Evolutionary conservation across 2,888 invertebrate species (phyloP), one percentile per base, ranked within the genome.

Genomic region (Hyposoter didymator): DNA sequence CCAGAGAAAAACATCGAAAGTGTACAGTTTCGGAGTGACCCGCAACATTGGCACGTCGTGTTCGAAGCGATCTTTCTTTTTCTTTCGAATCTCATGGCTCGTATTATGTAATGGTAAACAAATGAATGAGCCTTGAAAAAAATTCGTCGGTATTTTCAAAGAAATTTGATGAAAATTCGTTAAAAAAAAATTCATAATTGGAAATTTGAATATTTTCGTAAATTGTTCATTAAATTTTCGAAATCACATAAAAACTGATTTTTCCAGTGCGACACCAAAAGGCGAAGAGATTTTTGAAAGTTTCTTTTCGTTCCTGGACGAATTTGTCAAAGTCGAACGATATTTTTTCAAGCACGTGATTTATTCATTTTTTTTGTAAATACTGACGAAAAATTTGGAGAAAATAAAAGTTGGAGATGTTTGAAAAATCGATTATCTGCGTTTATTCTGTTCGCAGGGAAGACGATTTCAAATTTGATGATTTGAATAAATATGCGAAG

Each of bases 11-110:
- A 76, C 76, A 85, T 84, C 62, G 64, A 87, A 89, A 88, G 35
- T 78, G 78, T 76, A 87, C 88, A 90, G 89, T 91, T 90, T 90
- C 84, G 88, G 84, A 87, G 87, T 89, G 90, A 89, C 85, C 88
- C 82, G 88, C 88, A 87, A 83, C 47, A 87, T 75, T 86, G 82
- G 82, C 88, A 81, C 85, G 67, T 85, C 87, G 86, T 70, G 80
- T 78, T 55, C 73, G 84, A 45, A 78, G 66, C 52, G 8, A 39
- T 69, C 17, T 43, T 19, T 14, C 10, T 28, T 59, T 55, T 55
- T 22, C 19, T 19, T 59, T 6, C 22, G 1, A 28, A 14, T 59
- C 28, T 10, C 12, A 14, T 14, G 28, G 1, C 12, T 14, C 12
- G 12, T 12, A 59, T 14, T 22, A 59, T 28, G 12, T 28, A 28